phyloP scores from a whole-genome alignment of 1,140 invertebrate genomes.

The Piezodorus guildinii region DNA sequence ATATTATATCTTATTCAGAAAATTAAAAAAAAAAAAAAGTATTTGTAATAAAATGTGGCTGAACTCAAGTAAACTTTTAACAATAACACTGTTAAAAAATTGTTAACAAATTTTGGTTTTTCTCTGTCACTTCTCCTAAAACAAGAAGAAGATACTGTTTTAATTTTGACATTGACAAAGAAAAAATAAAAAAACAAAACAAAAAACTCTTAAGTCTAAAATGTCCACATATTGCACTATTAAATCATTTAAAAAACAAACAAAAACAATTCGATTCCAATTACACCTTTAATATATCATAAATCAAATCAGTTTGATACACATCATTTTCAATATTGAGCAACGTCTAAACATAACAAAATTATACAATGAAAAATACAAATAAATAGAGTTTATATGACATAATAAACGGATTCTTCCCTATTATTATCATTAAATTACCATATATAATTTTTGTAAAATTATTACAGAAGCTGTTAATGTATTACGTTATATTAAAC shows the following conservation, averaged over 20 bases:
- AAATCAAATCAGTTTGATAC: too few relatives aligned
- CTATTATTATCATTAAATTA: not conserved
- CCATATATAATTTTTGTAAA: not conserved
- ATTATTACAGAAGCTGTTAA: conserved; percentile 8
- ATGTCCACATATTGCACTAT: conserved; percentile 6
- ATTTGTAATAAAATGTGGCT: not conserved
- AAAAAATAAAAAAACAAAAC: not conserved
- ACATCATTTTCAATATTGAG: not conserved
- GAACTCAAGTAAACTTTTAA: not conserved
- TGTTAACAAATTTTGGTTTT: not conserved
- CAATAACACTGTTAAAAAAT: not conserved
- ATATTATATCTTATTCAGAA: conserved; percentile 7
- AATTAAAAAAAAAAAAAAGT: not conserved
- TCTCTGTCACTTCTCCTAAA: not conserved
- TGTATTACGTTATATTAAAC: not conserved
- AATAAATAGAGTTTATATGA: not conserved
- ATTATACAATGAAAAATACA: not conserved
- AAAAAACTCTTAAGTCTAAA: conserved; percentile 4
- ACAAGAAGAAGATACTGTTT: not conserved
- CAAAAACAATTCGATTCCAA: not conserved
- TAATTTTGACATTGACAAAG: not conserved
- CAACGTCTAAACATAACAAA: conserved; percentile 2
- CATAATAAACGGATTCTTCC: not conserved
- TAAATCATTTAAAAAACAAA: not conserved
- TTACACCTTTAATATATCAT: too few relatives aligned